Evolutionary conservation across 2,888 invertebrate genomes (phyloP).

Genomic region (Harpalus rubripes): DNA sequence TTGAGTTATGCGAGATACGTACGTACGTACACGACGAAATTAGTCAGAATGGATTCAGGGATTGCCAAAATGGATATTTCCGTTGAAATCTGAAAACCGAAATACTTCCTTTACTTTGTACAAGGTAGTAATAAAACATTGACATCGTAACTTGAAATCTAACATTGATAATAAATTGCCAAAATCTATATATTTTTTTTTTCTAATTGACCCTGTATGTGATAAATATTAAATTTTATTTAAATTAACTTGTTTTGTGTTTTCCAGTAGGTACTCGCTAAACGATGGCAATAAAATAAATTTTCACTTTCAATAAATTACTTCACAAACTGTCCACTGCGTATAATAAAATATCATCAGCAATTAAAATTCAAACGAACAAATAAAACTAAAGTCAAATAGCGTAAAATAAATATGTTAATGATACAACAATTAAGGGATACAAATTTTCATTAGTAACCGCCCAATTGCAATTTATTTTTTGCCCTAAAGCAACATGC

Average conservation of each 20-base stretch:
- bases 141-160: too few species aligned
- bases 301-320: constrained; percentile 50
- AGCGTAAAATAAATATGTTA: constrained; percentile 7
- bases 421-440: constrained; percentile 30
- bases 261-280: not conserved
- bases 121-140: too few species aligned
- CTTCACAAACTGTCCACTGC: not conserved
- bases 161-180: too few species aligned
- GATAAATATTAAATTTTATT: not conserved
- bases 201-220: too few species aligned
- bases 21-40: too few species aligned
- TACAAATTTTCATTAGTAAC: constrained; percentile 44
- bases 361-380: constrained; percentile 24
- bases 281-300: constrained; percentile 32
- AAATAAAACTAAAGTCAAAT: constrained; percentile 48
- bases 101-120: too few species aligned
- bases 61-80: too few species aligned
- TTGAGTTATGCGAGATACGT: too few species aligned
- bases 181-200: too few species aligned
- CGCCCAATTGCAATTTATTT: constrained; percentile 43
- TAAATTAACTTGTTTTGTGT: not conserved
- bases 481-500: constrained; percentile 6
- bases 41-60: too few species aligned
- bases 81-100: too few species aligned
- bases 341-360: constrained; percentile 49